A percentile compares a stretch with the other conserved stretches of the same genome.
Evolutionary conservation across 2,113 vertebrate genomes (phyloP).

Genomic region (Lepisosteus osseus): DNA sequence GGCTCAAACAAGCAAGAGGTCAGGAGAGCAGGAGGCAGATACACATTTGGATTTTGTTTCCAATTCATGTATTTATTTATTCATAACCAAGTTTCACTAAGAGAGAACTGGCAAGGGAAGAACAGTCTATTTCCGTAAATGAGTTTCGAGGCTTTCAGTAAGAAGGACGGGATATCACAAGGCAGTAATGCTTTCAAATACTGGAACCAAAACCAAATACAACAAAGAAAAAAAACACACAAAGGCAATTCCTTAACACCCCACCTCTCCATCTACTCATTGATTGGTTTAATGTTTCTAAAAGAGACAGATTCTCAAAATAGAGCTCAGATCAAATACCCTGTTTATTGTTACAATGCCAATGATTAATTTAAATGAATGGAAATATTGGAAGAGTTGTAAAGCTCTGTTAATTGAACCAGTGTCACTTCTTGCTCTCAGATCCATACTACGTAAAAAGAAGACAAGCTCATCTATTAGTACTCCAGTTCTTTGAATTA

Average conservation of each 20-base stretch:
- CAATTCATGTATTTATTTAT: conserved; percentile 15
- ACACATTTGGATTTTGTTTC: neutral
- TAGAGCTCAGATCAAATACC: no score
- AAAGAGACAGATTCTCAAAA: no score
- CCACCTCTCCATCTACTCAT: conserved; percentile 3
- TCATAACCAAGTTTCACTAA: conserved; percentile 16
- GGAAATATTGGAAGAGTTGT: no score
- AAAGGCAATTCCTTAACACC: neutral
- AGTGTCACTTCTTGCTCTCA: no score
- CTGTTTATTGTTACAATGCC: no score
- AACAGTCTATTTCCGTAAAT: conserved; percentile 18
- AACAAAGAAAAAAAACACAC: conserved; percentile 12
- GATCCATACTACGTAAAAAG: no score
- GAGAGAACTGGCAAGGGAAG: neutral
- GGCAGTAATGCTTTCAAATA: neutral
- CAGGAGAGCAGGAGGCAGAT: no score
- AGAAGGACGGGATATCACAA: conserved; percentile 15
- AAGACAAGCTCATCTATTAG: no score
- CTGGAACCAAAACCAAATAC: neutral
- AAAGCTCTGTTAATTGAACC: no score
- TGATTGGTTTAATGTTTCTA: neutral
- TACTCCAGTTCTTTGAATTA: no score
- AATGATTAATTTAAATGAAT: no score
- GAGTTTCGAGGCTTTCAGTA: conserved; percentile 15
- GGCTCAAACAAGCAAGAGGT: no score